Percentiles rank a stretch among this genome's conserved stretches.
Evolutionary conservation across 2,797 vertebrate genomes (phyloP).

Genomic region (Garrulus glandarius): DNA sequence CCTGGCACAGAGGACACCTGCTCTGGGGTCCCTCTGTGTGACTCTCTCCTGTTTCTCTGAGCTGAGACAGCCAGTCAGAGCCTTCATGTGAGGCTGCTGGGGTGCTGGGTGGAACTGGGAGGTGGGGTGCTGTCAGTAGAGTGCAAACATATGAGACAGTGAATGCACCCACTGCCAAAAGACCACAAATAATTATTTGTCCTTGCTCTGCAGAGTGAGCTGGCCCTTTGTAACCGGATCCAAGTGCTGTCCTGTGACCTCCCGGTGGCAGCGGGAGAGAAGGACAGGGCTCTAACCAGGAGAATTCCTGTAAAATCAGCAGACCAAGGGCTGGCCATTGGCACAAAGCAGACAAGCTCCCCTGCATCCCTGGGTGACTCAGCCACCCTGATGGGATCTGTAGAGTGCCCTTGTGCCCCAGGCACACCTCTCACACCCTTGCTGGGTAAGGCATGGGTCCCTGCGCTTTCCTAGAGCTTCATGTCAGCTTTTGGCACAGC

Average conservation of each 20-base stretch:
- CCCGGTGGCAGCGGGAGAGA: accelerated
- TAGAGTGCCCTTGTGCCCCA: neutral
- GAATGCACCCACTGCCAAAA: neutral
- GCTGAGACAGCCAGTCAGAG: neutral
- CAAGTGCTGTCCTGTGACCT: neutral
- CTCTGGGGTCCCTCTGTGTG: neutral
- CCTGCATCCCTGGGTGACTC: neutral
- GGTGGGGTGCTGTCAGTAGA: neutral
- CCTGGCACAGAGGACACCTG: neutral
- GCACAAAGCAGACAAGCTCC: neutral
- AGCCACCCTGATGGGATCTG: neutral
- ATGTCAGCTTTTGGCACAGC: neutral
- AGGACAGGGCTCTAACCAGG: neutral
- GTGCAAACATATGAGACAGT: neutral
- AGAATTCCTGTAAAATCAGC: neutral
- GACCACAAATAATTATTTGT: constrained; percentile 5
- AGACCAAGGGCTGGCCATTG: neutral
- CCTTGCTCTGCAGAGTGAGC: neutral
- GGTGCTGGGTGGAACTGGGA: neutral
- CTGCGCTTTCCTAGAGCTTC: neutral
- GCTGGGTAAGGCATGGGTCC: accelerated
- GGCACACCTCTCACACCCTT: neutral
- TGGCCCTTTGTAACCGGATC: neutral
- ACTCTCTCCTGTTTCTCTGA: neutral
- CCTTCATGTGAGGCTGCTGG: neutral